Evolutionary conservation across 1,140 invertebrate species (phyloP), one percentile per base, ranked within the genome.

Genomic region (Drosophila baimaii): DNA sequence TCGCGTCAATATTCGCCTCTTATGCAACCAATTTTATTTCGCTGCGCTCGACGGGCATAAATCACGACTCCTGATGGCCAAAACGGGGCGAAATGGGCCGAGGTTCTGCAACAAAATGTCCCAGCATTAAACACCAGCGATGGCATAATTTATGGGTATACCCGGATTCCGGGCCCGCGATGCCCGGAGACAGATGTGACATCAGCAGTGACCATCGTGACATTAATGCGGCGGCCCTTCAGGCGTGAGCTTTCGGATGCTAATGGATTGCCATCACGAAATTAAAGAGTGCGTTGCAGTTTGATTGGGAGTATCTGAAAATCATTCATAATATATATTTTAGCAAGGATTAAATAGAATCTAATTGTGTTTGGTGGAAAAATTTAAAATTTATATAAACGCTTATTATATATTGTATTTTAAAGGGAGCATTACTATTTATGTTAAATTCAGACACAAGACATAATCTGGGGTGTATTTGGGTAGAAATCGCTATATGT

Each of bases 1-100:
- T 86, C 84, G 79, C 80, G 74, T 88, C 83, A 78, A 86, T 84
- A 88, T 88, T 77, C 76, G 56, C 52, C 56, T 70, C 77, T 79
- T 57, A 41, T 77, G 77, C 69, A 73, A 69, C 63, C 71, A 68
- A 77, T 86, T 86, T 88, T 82, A 83, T 88, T 82, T 79, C 76
- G 80, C 55, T 79, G 71, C 79, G 70, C 76, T 89, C 69, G 68
- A 52, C 41, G 76, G 29, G 54, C 68, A 88, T 88, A 83, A 88
- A 88, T 88, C 83, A 88, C 69, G 64, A 44, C 58, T 61, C 44
- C 27, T 62, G 77, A 61, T 57, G 57, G 77, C 49, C 41, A 54
- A 70, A 37, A 23, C 15, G 35, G 39, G 35, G 19, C 29, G 73
- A 15, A 33, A 44, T 58, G 39, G 31, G 37, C 27, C 27, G 33